Percentiles rank a stretch among this genome's conserved stretches.
These are phyloP conservation scores for Thecophora atra DNA, from an alignment of 2,888 invertebrate genomes.

Conservation along the genomic window DNA sequence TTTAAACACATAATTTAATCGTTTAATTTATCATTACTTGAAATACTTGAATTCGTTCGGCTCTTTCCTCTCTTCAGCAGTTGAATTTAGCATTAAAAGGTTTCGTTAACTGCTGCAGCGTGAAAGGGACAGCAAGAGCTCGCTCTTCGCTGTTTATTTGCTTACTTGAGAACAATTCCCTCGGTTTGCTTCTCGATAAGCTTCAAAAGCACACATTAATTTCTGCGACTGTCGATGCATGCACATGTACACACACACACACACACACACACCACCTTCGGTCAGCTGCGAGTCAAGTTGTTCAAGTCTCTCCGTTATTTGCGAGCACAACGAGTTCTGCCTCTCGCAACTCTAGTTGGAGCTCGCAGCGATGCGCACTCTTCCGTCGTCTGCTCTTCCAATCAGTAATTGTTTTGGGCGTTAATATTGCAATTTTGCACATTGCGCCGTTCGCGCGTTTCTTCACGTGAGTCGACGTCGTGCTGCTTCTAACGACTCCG, in stretches of 20 bases:
- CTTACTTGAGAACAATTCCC: not conserved
- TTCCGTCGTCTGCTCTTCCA: not conserved
- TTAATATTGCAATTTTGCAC: slow-evolving; percentile 45
- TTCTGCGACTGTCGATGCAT: slow-evolving; percentile 33
- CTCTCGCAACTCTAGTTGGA: too few species aligned
- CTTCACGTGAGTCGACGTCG: not conserved
- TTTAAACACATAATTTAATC: too few species aligned
- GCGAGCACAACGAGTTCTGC: too few species aligned
- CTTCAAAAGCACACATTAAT: slow-evolving; percentile 12
- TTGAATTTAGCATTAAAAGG: not conserved
- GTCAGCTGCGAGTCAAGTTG: not conserved
- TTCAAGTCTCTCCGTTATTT: not conserved
- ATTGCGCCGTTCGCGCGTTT: slow-evolving; percentile 15
- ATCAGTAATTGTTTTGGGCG: slow-evolving; percentile 40
- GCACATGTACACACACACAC: slow-evolving; percentile 13
- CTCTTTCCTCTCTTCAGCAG: not conserved
- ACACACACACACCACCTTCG: not conserved
- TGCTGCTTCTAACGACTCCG: slow-evolving; percentile 30
- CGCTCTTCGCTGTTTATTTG: not conserved
- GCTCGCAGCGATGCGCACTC: too few species aligned
- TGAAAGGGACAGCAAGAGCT: not conserved
- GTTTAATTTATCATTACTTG: not conserved
- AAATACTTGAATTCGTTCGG: not conserved
- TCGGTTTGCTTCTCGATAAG: not conserved
- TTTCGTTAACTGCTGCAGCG: not conserved